Base-by-base conservation (phyloP, 2,113 vertebrate species). In the Amia ocellicauda region DNA sequence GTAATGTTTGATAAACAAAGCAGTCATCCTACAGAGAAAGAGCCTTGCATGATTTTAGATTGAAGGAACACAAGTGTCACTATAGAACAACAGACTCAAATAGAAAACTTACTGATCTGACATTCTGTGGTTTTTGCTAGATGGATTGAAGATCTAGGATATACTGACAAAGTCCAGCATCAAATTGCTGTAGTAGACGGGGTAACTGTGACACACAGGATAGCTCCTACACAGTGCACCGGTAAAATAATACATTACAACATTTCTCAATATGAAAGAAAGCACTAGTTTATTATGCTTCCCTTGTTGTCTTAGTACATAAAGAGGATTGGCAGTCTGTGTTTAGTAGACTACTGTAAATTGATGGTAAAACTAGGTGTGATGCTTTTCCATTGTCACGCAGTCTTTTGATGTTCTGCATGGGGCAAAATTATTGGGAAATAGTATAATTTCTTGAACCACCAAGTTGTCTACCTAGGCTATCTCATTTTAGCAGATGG, bases 161-260 rank as follows among this genome's bases (percentile, higher is more conserved):
- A 67, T 41, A 67, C 51, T 4, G 58, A 67, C 10, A 61, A 31
- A 17, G 58, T 67, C 7, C 8, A 43, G 7, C 58, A 62, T 19
- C 5, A 55, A 20, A 67, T 67, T 5, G 4, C 45, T 43, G 20
- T 31, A 5, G 36, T 24, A 0, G 54, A 63, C 52, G 31, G 58
- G 4, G 41, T 7, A 13, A 58, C 66, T n/a, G 28, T 68, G 3
- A 49, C 58, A 7, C 59, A 57, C 22, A 63, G 10, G 53, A 63
- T 2, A 63, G 55, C 14, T 40, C 49, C 3, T n/a, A n/a, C n/a
- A n/a, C n/a, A n/a, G n/a, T n/a, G n/a, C n/a, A n/a, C n/a, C n/a
- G n/a, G n/a, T n/a, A n/a, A n/a, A n/a, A n/a, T n/a, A n/a, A n/a
- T n/a, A n/a, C n/a, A n/a, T n/a, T n/a, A n/a, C n/a, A n/a, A n/a